phyloP scores from a whole-genome alignment of 92 coral and sea anemone genomes.

The Epizoanthus ramosus region DNA sequence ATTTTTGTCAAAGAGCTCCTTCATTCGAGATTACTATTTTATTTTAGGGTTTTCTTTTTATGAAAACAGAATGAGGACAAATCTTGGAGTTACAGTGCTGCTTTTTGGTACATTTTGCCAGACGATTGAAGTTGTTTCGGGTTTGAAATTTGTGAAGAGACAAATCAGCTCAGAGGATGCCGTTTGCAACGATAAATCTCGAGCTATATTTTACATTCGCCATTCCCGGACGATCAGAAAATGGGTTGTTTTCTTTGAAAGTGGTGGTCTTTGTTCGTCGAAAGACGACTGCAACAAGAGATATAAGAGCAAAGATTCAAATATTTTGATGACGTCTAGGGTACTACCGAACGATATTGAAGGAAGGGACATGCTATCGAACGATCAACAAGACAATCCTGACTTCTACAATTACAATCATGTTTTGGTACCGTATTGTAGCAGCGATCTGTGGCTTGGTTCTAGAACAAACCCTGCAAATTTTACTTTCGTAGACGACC shows the following conservation, averaged over 20 bases:
- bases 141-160: constrained; percentile 35
- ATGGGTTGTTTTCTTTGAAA: constrained; percentile 68
- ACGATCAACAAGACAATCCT: constrained; percentile 47
- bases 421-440: constrained; percentile 68
- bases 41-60: background rate
- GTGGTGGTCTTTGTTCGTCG: constrained; percentile 69
- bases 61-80: constrained; percentile 3
- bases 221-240: constrained; percentile 5
- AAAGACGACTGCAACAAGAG: constrained; percentile 54
- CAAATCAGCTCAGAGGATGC: constrained; percentile 40
- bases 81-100: background rate
- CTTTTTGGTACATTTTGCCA: background rate
- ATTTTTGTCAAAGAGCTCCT: background rate
- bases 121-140: background rate
- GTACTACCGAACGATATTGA: constrained; percentile 42
- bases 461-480: constrained; percentile 28
- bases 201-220: constrained; percentile 52
- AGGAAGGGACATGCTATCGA: constrained; percentile 59
- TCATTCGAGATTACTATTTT: background rate
- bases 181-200: constrained; percentile 62
- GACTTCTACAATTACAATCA: constrained; percentile 46
- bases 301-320: constrained; percentile 55
- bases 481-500: constrained; percentile 36
- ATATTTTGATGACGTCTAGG: constrained; percentile 57
- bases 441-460: constrained; percentile 72